Evolutionary conservation across 2,888 invertebrate species (phyloP).

Genomic region (Apamea epomidion): DNA sequence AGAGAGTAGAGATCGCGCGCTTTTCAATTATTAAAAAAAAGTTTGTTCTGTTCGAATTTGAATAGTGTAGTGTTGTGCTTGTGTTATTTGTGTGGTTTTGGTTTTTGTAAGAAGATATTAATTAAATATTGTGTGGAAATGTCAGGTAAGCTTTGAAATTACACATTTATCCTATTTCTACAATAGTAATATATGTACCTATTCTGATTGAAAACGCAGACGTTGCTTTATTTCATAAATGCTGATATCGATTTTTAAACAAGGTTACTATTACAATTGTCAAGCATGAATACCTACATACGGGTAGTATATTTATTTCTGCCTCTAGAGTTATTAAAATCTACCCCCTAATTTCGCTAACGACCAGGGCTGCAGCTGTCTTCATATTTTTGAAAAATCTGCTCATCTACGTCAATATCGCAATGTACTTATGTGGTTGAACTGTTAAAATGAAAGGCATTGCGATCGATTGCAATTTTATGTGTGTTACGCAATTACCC

Average conservation of each 20-base stretch:
- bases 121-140: conserved; percentile 68
- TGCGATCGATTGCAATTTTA: background rate
- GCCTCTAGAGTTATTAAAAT: background rate
- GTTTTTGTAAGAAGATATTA: conserved; percentile 10
- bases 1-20: conserved; percentile 73
- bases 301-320: background rate
- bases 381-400: background rate
- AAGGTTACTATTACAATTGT: conserved; percentile 22
- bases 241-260: conserved; percentile 1
- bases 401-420: background rate
- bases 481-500: background rate
- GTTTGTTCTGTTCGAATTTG: conserved; percentile 18
- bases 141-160: conserved; percentile 67
- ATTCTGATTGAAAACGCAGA: background rate
- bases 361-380: background rate
- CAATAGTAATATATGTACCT: background rate
- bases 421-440: background rate
- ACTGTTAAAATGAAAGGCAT: background rate
- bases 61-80: conserved; percentile 55
- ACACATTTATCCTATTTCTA: background rate
- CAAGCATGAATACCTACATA: background rate
- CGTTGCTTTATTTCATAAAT: conserved; percentile 9
- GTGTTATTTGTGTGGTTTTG: conserved; percentile 26
- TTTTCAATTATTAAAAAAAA: conserved; percentile 67
- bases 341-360: background rate